phyloP scores from a whole-genome alignment of 2,797 vertebrate genomes.

The Chelmon rostratus region DNA sequence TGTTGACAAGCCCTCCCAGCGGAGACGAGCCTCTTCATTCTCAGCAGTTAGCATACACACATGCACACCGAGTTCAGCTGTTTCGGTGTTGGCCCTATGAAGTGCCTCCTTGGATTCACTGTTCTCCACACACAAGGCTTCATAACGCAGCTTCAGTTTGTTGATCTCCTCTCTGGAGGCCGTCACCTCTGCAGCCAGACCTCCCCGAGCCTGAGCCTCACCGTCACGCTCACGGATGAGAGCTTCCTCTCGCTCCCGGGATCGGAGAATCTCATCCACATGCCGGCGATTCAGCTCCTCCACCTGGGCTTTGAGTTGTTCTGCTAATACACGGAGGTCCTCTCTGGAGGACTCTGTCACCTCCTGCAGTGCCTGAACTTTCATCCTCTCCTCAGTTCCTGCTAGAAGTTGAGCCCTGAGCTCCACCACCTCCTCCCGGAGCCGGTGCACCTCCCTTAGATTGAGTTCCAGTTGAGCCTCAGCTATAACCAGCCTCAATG shows the following conservation, averaged over 20 bases:
- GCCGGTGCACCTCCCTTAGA: constrained; percentile 83
- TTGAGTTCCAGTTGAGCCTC: constrained; percentile 89
- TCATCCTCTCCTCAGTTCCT: constrained; percentile 83
- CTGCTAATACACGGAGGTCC: constrained; percentile 86
- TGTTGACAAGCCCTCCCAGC: constrained; percentile 79
- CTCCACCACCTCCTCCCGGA: constrained; percentile 85
- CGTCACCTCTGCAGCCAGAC: constrained; percentile 81
- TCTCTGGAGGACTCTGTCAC: constrained; percentile 81
- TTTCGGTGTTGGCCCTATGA: constrained; percentile 90
- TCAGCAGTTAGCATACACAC: constrained; percentile 90
- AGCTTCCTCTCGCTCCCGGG: constrained; percentile 85
- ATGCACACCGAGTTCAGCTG: constrained; percentile 91
- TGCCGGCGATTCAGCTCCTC: constrained; percentile 91
- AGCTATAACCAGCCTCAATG: constrained; percentile 81
- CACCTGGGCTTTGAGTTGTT: constrained; percentile 88
- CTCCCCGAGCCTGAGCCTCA: constrained; percentile 74
- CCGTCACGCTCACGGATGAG: constrained; percentile 80
- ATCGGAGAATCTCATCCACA: constrained; percentile 88
- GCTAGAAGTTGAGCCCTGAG: constrained; percentile 87
- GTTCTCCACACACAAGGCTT: constrained; percentile 84
- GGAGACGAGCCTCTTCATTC: constrained; percentile 85
- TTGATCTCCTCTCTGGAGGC: constrained; percentile 85
- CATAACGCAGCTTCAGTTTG: constrained; percentile 78
- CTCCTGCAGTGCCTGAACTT: constrained; percentile 86
- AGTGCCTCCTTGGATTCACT: constrained; percentile 90